Conservation (phyloP, 1,140 invertebrate species). For the Drosophila tristis region DNA sequence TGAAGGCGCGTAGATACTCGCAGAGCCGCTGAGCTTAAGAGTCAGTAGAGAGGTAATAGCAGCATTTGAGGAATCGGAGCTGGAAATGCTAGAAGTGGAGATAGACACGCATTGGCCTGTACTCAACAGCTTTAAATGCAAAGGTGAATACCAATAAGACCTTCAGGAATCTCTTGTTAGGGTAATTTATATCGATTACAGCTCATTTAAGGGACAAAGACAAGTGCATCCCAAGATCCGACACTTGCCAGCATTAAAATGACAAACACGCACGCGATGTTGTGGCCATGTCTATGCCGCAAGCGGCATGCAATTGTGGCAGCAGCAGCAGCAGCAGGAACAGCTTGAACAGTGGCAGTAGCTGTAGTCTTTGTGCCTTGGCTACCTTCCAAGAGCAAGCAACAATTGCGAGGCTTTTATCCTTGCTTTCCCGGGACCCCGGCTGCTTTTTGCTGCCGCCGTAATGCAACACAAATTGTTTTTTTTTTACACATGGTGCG, state of each 20-base stretch:
- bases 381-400: constrained; percentile 60
- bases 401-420: constrained; percentile 64
- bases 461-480: constrained; percentile 56
- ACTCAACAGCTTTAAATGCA: constrained; percentile 24
- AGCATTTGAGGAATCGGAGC: too few relatives aligned
- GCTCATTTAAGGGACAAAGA: constrained; percentile 61
- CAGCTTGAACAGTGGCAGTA: constrained; percentile 8
- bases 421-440: constrained; percentile 37
- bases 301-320: constrained; percentile 60
- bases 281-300: constrained; percentile 54
- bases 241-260: constrained; percentile 48
- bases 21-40: background rate
- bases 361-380: constrained; percentile 25
- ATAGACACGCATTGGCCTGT: constrained; percentile 1
- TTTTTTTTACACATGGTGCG: constrained; percentile 62
- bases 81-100: background rate
- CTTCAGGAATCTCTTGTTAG: constrained; percentile 27
- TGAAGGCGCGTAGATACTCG: constrained; percentile 23
- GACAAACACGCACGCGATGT: constrained; percentile 61
- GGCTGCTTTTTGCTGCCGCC: constrained; percentile 46
- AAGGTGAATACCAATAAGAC: background rate
- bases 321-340: constrained; percentile 27
- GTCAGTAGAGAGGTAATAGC: background rate
- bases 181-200: constrained; percentile 60
- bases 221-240: constrained; percentile 43